Conservation (phyloP, 64 coral and sea anemone species). For the Pocillopora verrucosa region DNA sequence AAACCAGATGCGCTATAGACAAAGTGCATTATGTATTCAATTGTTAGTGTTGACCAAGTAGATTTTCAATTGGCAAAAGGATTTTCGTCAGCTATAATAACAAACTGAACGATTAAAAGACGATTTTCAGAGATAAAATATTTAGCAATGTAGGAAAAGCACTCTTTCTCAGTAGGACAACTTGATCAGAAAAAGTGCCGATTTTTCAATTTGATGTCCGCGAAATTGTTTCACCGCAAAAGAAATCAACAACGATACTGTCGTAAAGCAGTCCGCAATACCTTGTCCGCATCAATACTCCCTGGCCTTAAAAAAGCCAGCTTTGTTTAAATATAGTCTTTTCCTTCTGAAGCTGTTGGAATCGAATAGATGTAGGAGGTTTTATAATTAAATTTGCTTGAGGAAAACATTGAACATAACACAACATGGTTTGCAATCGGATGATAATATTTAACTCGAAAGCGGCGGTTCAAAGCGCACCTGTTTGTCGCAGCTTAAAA, state of each 20-base stretch:
- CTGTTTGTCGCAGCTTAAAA: neutral
- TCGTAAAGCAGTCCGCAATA: neutral
- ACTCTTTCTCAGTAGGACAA: too few species aligned
- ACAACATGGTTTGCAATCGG: neutral
- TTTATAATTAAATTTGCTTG: neutral
- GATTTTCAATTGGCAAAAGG: too few species aligned
- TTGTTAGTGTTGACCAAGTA: neutral
- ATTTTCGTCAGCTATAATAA: too few species aligned
- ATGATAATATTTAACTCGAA: neutral
- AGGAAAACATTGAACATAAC: neutral
- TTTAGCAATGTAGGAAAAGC: too few species aligned
- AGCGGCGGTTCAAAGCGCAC: neutral
- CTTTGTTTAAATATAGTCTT: neutral
- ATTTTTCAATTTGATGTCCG: too few species aligned
- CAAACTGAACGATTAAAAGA: too few species aligned
- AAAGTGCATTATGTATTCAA: neutral
- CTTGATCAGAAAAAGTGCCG: too few species aligned
- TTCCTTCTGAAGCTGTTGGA: neutral
- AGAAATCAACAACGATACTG: neutral
- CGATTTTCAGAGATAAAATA: too few species aligned
- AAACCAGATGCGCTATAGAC: neutral
- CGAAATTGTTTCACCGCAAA: neutral
- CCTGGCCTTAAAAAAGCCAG: neutral
- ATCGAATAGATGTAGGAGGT: neutral
- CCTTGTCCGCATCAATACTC: neutral